Percentiles rank a stretch among this genome's conserved stretches.
phyloP scores from a whole-genome alignment of 2,888 invertebrate genomes.

The Acanthococcus lagerstroemiae region DNA sequence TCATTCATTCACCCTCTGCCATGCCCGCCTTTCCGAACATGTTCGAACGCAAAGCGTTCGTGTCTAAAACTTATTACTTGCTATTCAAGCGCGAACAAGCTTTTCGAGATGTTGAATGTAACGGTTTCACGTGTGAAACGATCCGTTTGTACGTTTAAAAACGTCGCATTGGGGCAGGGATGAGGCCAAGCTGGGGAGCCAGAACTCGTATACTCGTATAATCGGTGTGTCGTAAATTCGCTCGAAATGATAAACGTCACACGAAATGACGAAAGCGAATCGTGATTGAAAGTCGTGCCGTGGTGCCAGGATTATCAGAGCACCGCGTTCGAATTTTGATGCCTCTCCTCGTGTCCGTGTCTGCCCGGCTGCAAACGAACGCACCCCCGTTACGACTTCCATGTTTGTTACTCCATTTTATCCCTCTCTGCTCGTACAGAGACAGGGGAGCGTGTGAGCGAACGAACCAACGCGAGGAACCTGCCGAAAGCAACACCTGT shows the following conservation, averaged over 20 bases:
- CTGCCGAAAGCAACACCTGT: no score
- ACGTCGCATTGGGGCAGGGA: no score
- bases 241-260: conserved; percentile 18
- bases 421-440: no score
- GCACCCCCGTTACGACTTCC: no score
- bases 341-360: neutral
- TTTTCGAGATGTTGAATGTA: conserved; percentile 15
- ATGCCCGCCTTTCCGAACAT: no score
- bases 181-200: neutral
- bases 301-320: conserved; percentile 24
- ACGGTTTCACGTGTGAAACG: conserved; percentile 25
- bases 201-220: conserved; percentile 3
- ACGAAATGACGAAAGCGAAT: conserved; percentile 16
- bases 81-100: neutral
- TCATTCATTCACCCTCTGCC: no score
- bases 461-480: no score
- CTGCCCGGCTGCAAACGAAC: no score
- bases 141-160: conserved; percentile 11
- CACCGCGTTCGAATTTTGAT: conserved; percentile 1
- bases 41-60: no score
- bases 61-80: neutral
- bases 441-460: no score
- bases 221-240: conserved; percentile 26
- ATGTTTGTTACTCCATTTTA: no score
- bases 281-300: conserved; percentile 25